Evolutionary conservation across 2,888 invertebrate species (phyloP).

Genomic region (Phyllotreta cruciferae): DNA sequence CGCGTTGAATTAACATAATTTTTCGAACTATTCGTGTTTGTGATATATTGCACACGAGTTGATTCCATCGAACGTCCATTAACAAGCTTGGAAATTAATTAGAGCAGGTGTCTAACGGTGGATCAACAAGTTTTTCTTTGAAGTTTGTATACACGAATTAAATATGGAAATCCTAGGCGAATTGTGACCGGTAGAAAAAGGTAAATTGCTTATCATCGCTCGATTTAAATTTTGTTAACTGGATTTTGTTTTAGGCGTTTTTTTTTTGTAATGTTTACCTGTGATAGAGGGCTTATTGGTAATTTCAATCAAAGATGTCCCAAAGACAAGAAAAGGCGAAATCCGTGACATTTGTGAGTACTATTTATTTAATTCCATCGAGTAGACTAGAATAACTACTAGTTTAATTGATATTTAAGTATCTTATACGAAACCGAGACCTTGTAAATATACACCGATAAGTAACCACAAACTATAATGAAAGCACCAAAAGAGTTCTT

Average conservation of each 20-base stretch:
- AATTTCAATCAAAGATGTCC: slow-evolving; percentile 59
- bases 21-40: background rate
- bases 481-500: too few relatives aligned
- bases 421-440: too few relatives aligned
- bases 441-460: too few relatives aligned
- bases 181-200: slow-evolving; percentile 6
- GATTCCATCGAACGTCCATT: background rate
- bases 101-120: slow-evolving; percentile 8
- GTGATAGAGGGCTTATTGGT: slow-evolving; percentile 10
- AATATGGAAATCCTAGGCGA: background rate
- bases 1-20: background rate
- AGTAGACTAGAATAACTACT: slow-evolving; percentile 3
- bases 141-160: slow-evolving; percentile 4
- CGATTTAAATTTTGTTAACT: background rate
- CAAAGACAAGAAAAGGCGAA: slow-evolving; percentile 71
- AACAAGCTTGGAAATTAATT: background rate
- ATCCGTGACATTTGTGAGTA: slow-evolving; percentile 70
- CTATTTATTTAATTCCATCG: slow-evolving; percentile 6
- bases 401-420: background rate
- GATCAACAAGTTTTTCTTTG: slow-evolving; percentile 17
- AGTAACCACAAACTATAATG: too few relatives aligned
- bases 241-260: slow-evolving; percentile 17
- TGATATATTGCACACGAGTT: too few relatives aligned
- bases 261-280: slow-evolving; percentile 22
- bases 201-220: background rate